These are phyloP conservation scores for Graphium colonna DNA, from an alignment of 2,888 invertebrate genomes.

Conservation along the genomic window DNA sequence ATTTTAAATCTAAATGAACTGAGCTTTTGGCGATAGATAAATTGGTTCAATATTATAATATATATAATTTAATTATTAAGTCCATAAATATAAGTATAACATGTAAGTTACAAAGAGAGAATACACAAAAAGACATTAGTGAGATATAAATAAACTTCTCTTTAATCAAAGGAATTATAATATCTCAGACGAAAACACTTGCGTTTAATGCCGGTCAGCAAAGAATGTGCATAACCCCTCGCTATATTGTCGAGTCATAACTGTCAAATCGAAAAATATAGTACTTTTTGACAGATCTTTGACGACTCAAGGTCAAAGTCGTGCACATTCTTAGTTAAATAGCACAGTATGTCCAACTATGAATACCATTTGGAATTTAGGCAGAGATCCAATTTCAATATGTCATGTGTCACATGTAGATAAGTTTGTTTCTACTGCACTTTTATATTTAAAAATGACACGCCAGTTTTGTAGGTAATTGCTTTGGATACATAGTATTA, in stretches of 20 bases:
- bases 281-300: no score
- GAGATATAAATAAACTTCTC: constrained; percentile 42
- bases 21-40: not conserved
- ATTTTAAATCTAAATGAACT: not conserved
- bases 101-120: constrained; percentile 30
- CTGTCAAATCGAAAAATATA: no score
- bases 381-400: not conserved
- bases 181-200: not conserved
- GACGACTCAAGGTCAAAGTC: no score
- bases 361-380: not conserved
- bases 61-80: not conserved
- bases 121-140: constrained; percentile 73
- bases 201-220: no score
- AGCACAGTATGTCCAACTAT: not conserved
- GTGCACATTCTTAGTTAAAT: no score
- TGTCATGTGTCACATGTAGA: not conserved
- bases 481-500: not conserved
- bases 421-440: not conserved
- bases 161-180: not conserved
- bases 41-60: not conserved
- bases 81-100: constrained; percentile 20
- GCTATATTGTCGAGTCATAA: no score
- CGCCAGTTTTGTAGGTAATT: not conserved
- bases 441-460: not conserved
- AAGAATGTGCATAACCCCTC: no score